Conservation (phyloP, 2,888 invertebrate species). For the Nemoura dubitans region DNA sequence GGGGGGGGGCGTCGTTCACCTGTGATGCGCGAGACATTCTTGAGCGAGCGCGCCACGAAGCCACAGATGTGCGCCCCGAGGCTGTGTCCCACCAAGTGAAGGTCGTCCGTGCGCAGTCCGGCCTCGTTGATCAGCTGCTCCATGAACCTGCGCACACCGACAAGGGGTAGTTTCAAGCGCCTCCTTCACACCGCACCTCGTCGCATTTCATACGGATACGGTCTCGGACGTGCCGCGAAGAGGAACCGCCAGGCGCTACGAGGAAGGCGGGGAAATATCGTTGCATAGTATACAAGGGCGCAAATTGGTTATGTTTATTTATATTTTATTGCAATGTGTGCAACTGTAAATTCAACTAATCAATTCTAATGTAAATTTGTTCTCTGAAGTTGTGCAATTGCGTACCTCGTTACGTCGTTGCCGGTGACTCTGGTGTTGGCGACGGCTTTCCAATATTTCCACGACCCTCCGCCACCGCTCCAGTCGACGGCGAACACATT, state of each 20-base stretch:
- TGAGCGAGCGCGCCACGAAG: slow-evolving; percentile 60
- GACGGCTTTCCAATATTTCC: slow-evolving; percentile 91
- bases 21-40: slow-evolving; percentile 78
- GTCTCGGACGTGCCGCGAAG: no score
- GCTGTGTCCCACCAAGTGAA: slow-evolving; percentile 71
- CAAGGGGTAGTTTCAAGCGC: not conserved
- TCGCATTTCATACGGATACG: no score
- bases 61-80: slow-evolving; percentile 71
- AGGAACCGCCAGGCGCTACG: no score
- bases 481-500: slow-evolving; percentile 82
- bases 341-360: no score
- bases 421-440: slow-evolving; percentile 88
- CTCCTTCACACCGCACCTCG: no score
- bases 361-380: no score
- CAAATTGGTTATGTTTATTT: no score
- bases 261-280: no score
- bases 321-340: no score
- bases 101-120: slow-evolving; percentile 58
- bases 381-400: not conserved
- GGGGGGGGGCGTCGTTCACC: no score
- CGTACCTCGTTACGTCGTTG: slow-evolving; percentile 39
- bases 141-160: slow-evolving; percentile 60
- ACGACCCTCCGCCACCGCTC: slow-evolving; percentile 72
- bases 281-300: no score
- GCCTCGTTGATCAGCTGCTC: slow-evolving; percentile 59